These are phyloP conservation scores for Heterodera carotae DNA, from an alignment of 1,140 invertebrate genomes.

Conservation along the genomic window DNA sequence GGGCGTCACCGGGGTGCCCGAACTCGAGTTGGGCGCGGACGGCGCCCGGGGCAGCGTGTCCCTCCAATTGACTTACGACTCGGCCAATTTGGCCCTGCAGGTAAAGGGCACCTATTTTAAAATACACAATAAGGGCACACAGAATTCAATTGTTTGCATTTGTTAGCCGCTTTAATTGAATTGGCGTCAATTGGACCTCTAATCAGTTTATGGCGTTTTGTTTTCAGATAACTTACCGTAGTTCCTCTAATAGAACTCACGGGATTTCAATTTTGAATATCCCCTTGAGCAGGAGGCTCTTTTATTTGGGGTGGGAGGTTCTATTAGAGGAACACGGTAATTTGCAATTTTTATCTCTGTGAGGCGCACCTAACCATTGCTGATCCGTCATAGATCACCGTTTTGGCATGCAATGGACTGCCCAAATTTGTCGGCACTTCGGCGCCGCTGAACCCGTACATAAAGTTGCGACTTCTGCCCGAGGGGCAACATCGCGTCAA, in stretches of 20 bases:
- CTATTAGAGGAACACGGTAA: too few species aligned
- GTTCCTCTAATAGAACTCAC: too few species aligned
- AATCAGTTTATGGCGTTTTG: conserved; percentile 14
- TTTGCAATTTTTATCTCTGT: too few species aligned
- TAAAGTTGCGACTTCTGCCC: conserved; percentile 86
- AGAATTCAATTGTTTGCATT: conserved; percentile 15
- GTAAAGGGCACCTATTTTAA: too few species aligned
- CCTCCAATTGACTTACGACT: conserved; percentile 40
- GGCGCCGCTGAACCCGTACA: conserved; percentile 78
- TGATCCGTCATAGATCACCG: conserved; percentile 52
- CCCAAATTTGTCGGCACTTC: conserved; percentile 50
- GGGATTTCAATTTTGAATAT: too few species aligned
- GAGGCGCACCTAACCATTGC: too few species aligned
- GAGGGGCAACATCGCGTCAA: conserved; percentile 92
- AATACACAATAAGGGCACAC: too few species aligned
- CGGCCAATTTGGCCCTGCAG: conserved; percentile 38
- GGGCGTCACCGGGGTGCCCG: conserved; percentile 15
- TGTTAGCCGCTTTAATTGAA: neutral
- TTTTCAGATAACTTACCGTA: too few species aligned
- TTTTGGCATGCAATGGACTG: conserved; percentile 55
- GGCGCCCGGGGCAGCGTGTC: conserved; percentile 39
- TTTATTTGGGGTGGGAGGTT: too few species aligned
- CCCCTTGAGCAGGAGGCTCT: too few species aligned
- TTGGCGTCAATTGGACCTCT: neutral
- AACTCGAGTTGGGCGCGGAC: conserved; percentile 11